These are phyloP conservation scores for Tachina lurida DNA, from an alignment of 2,888 invertebrate genomes.

Conservation along the genomic window DNA sequence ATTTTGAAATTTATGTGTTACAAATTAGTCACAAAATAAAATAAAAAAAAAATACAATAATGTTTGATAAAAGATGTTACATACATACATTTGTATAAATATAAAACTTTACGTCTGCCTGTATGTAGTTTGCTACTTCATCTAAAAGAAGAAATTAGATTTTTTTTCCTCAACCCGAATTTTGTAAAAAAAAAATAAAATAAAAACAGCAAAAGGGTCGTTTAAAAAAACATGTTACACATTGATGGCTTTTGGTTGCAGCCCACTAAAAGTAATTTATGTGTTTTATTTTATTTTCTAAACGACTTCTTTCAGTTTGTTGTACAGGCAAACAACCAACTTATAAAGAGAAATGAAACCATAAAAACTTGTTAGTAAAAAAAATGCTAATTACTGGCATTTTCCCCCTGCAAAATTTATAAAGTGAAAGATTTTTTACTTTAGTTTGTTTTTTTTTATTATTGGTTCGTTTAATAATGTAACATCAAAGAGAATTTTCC, in stretches of 20 bases:
- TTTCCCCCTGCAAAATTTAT: slow-evolving; percentile 1
- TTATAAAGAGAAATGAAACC: slow-evolving; percentile 23
- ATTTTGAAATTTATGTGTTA: slow-evolving; percentile 52
- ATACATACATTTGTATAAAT: not conserved
- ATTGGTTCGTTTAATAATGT: slow-evolving; percentile 8
- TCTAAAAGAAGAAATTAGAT: slow-evolving; percentile 7
- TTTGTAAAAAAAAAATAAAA: slow-evolving; percentile 8
- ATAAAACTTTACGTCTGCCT: slow-evolving; percentile 31
- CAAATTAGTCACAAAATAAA: slow-evolving; percentile 46
- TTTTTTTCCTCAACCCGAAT: slow-evolving; percentile 32
- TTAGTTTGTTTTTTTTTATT: not conserved
- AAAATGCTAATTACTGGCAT: slow-evolving; percentile 63
- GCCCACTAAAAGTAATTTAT: slow-evolving; percentile 67
- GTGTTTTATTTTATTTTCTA: slow-evolving; percentile 42
- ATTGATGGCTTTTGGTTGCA: slow-evolving; percentile 67
- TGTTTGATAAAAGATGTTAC: not conserved
- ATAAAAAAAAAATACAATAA: not conserved
- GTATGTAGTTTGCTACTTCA: slow-evolving; percentile 19
- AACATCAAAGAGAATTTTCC: slow-evolving; percentile 28
- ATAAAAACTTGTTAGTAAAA: slow-evolving; percentile 38
- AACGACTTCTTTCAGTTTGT: slow-evolving; percentile 16
- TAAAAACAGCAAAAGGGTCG: slow-evolving; percentile 63
- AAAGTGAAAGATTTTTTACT: slow-evolving; percentile 3
- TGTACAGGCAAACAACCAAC: slow-evolving; percentile 20
- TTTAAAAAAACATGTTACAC: slow-evolving; percentile 64